These are phyloP conservation scores for Nephrotoma guestfalica DNA, from an alignment of 2,888 invertebrate species.

Conservation along the genomic window DNA sequence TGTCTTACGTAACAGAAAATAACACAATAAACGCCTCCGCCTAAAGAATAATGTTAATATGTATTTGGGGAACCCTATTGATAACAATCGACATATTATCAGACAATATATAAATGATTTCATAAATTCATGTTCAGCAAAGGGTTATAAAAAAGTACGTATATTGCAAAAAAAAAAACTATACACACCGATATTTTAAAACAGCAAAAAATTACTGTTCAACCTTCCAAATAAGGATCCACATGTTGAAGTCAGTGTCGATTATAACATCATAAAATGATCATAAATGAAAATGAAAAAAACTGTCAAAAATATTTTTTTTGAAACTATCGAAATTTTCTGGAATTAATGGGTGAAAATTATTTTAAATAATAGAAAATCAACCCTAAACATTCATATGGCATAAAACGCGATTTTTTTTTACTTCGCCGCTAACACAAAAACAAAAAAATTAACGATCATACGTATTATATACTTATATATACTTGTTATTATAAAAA, in stretches of 20 bases:
- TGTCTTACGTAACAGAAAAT: background rate
- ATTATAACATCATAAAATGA: slow-evolving; percentile 22
- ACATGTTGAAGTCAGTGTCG: slow-evolving; percentile 31
- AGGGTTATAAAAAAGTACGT: slow-evolving; percentile 14
- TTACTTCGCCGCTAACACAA: background rate
- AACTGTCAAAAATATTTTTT: background rate
- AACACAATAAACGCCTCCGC: background rate
- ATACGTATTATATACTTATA: background rate
- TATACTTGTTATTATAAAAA: background rate
- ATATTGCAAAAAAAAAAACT: slow-evolving; percentile 20
- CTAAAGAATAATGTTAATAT: background rate
- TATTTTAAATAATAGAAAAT: background rate
- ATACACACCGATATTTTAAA: background rate
- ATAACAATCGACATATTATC: background rate
- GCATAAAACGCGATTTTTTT: background rate
- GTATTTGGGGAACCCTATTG: background rate
- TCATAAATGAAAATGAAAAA: background rate
- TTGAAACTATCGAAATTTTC: background rate
- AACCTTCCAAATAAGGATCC: slow-evolving; percentile 33
- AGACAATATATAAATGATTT: background rate
- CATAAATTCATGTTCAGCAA: background rate
- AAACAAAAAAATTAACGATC: background rate
- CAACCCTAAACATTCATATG: slow-evolving; percentile 1
- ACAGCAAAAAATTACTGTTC: slow-evolving; percentile 9
- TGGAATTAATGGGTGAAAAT: background rate